phyloP scores from a whole-genome alignment of 2,113 vertebrate genomes.

The Sapajus apella region DNA sequence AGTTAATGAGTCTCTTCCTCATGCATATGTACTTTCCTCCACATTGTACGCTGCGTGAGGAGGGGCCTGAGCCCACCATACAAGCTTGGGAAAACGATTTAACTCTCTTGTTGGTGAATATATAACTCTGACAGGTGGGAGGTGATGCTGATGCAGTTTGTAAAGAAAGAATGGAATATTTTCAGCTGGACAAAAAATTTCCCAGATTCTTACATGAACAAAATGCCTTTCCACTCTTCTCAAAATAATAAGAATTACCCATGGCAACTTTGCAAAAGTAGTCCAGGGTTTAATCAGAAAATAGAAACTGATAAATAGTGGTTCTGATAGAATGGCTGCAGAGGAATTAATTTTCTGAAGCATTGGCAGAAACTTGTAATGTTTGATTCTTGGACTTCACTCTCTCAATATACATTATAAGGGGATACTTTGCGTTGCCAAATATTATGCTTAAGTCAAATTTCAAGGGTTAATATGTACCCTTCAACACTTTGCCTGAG shows the following conservation, averaged over 20 bases:
- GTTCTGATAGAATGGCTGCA: background rate
- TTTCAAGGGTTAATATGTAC: background rate
- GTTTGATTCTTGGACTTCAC: background rate
- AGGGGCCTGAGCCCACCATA: background rate
- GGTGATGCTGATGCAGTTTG: background rate
- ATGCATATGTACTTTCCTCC: background rate
- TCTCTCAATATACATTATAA: background rate
- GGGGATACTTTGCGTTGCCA: background rate
- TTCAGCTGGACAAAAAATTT: slow-evolving; percentile 49
- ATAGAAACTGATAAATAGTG: background rate
- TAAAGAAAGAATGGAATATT: slow-evolving; percentile 34
- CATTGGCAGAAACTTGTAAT: background rate
- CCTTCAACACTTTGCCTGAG: background rate
- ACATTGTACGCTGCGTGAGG: rapidly evolving
- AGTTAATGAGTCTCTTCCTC: slow-evolving; percentile 67
- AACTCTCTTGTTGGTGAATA: background rate
- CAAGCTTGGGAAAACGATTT: slow-evolving; percentile 47
- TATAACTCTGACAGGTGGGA: slow-evolving; percentile 65
- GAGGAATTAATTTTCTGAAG: background rate
- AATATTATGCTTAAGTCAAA: background rate
- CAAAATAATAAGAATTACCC: background rate
- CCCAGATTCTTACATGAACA: background rate
- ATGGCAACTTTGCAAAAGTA: background rate
- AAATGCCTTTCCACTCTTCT: slow-evolving; percentile 7
- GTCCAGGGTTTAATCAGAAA: background rate